These are phyloP conservation scores for Netelia fuscicornis DNA, from an alignment of 2,888 invertebrate species.

Conservation along the genomic window DNA sequence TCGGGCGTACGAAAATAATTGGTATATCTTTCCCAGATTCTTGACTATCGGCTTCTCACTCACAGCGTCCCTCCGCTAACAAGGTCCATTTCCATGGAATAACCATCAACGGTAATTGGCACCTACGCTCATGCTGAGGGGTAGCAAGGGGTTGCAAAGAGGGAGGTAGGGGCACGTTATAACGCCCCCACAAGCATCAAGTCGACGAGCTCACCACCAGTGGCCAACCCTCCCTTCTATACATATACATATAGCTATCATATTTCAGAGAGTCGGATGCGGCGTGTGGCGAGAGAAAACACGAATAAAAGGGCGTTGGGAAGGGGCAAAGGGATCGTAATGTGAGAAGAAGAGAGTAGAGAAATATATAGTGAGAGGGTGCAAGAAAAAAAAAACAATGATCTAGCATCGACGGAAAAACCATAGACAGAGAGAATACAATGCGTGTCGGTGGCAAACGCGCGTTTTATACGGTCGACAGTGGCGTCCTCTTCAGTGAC, in stretches of 20 bases:
- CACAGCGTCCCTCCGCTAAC: conserved; percentile 75
- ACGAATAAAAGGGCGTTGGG: conserved; percentile 64
- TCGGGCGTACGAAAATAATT: conserved; percentile 82
- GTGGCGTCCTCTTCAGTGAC: conserved; percentile 71
- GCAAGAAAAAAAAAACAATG: conserved; percentile 35
- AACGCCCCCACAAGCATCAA: conserved; percentile 68
- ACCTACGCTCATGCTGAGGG: conserved; percentile 75
- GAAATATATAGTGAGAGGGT: conserved; percentile 30
- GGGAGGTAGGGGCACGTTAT: conserved; percentile 52
- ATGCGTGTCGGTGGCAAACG: conserved; percentile 77
- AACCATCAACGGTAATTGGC: conserved; percentile 85
- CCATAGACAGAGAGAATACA: conserved; percentile 71
- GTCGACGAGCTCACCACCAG: conserved; percentile 73
- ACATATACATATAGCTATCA: conserved; percentile 75
- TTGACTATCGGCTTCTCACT: conserved; percentile 69
- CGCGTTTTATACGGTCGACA: conserved; percentile 78
- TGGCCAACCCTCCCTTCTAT: conserved; percentile 65
- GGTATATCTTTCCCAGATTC: conserved; percentile 80
- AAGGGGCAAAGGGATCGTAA: conserved; percentile 54
- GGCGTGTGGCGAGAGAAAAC: conserved; percentile 43
- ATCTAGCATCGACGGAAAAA: conserved; percentile 38
- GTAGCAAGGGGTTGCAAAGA: conserved; percentile 25
- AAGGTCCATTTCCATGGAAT: conserved; percentile 85
- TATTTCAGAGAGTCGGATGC: conserved; percentile 80
- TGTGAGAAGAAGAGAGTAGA: conserved; percentile 68